Conservation (phyloP, 2,797 vertebrate species). For the Linurgus olivaceus region DNA sequence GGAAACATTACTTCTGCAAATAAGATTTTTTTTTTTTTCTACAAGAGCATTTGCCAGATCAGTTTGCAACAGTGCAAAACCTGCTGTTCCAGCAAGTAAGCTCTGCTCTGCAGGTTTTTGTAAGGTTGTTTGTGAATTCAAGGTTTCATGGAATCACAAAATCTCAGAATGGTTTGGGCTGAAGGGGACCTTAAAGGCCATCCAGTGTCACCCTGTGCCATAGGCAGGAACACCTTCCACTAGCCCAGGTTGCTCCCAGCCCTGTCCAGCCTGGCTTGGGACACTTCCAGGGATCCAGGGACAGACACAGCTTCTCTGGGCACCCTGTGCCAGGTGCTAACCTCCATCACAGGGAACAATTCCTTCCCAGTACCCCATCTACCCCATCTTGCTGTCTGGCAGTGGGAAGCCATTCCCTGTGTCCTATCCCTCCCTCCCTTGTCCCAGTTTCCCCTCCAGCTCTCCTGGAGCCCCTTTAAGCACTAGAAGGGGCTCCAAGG, state of each 20-base stretch:
- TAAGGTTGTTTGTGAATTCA: not conserved
- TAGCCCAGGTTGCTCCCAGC: rapidly evolving
- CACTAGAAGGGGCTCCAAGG: not conserved
- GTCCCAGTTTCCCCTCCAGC: not conserved
- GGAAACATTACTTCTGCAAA: not conserved
- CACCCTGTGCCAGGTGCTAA: not conserved
- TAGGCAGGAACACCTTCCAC: not conserved
- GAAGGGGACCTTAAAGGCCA: not conserved
- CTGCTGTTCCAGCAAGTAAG: not conserved
- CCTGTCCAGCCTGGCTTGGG: rapidly evolving
- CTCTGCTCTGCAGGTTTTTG: not conserved
- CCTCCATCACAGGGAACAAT: rapidly evolving
- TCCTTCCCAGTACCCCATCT: not conserved
- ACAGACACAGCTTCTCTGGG: not conserved
- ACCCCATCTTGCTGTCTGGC: not conserved
- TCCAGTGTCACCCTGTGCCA: rapidly evolving
- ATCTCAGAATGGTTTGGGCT: not conserved
- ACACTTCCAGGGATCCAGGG: not conserved
- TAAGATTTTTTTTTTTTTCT: not conserved
- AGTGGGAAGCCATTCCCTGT: not conserved
- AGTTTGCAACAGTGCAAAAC: not conserved
- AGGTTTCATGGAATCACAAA: not conserved
- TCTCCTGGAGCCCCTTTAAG: not conserved
- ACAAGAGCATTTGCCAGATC: not conserved
- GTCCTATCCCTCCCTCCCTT: not conserved